phyloP scores from a whole-genome alignment of 2,888 invertebrate genomes.

The Luperina testacea region DNA sequence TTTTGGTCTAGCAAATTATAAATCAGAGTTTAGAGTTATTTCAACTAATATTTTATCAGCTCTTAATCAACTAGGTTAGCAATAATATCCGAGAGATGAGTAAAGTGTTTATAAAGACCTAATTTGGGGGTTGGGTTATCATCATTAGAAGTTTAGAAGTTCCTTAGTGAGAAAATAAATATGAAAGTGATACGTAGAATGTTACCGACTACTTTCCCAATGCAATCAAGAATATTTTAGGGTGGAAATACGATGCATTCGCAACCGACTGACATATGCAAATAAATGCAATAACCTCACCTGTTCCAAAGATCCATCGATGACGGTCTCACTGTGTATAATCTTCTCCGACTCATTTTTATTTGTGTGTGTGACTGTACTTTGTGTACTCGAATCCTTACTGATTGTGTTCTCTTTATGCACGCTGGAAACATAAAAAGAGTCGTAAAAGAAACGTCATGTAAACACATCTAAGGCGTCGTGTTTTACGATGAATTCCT shows the following conservation, averaged over 20 bases:
- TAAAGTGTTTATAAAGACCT: neutral
- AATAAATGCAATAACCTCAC: slow-evolving; percentile 66
- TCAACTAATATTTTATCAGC: neutral
- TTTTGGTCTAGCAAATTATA: neutral
- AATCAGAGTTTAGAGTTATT: neutral
- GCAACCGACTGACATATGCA: slow-evolving; percentile 10
- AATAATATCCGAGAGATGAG: neutral
- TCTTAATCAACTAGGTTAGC: neutral
- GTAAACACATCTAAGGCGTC: slow-evolving; percentile 25
- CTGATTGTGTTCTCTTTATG: slow-evolving; percentile 85
- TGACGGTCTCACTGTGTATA: slow-evolving; percentile 79
- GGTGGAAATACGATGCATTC: slow-evolving; percentile 16
- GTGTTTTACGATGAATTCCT: slow-evolving; percentile 50
- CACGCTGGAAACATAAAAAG: slow-evolving; percentile 76
- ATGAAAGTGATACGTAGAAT: slow-evolving; percentile 13
- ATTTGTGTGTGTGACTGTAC: slow-evolving; percentile 83
- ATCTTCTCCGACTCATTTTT: slow-evolving; percentile 85
- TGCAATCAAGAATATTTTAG: slow-evolving; percentile 17
- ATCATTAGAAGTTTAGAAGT: neutral
- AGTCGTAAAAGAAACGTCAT: slow-evolving; percentile 32
- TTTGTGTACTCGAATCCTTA: slow-evolving; percentile 83
- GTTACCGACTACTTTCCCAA: slow-evolving; percentile 6
- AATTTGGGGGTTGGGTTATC: neutral
- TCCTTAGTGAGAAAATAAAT: neutral
- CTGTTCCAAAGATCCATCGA: slow-evolving; percentile 81